Base-by-base conservation (phyloP, 2,888 invertebrate genomes). In the Philaethria dido region DNA sequence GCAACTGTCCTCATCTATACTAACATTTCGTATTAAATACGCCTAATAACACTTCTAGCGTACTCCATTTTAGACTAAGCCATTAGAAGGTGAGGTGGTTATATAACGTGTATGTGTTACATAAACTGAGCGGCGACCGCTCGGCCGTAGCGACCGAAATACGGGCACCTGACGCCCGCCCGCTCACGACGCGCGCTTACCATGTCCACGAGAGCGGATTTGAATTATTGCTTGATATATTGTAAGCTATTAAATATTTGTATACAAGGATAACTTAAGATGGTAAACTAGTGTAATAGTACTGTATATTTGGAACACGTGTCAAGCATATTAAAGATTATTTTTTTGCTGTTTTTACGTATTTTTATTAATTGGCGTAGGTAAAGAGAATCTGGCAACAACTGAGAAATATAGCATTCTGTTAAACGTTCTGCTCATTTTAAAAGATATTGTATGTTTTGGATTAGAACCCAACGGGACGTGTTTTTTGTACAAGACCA, bases 141-240 rank as follows among this genome's bases (percentile, higher is more conserved):
- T 84, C 86, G 85, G 83, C 81, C 81, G 83, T 82, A 78, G 83
- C 88, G 88, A 87, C 91, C 89, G 85, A 91, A 91, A 91, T 90
- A 87, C 89, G 84, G 85, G 86, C 92, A 92, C 92, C 92, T 92
- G 92, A 87, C 90, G 88, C 86, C 82, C 84, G 82, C 84, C 84
- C 83, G 78, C 77, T 77, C 75, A 69, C 70, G 65, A 52, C 48
- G 68, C 63, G 54, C 62, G 2, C 20, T 18, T 61, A 33, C 16
- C 60, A 44, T n/a, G 16, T 54, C 45, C 54, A 63, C 29, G 61
- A 39, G 8, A 60, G 72, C 64, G 69, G 60, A 9, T 14, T n/a
- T 33, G 20, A 20, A 50, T 36, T 18, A 48, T 29, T 14, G 22
- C 48, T 39, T 13, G 25, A 29, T 2, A 29, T 16, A n/a, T 29